Conservation (phyloP, 2,797 vertebrate genomes). For the Rousettus madagascariensis region DNA sequence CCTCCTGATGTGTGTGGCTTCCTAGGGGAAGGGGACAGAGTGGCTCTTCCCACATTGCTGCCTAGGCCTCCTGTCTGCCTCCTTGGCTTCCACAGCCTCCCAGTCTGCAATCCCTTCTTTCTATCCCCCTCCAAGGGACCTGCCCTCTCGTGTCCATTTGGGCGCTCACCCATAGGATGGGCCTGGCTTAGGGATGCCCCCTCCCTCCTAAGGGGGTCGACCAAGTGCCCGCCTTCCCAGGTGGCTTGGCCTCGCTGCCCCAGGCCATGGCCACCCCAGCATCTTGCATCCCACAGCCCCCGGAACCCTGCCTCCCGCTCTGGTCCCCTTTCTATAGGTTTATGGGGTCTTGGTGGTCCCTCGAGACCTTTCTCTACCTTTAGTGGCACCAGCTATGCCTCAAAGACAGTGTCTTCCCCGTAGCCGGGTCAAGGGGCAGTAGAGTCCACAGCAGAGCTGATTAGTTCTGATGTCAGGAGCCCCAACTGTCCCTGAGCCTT, state of each 20-base stretch:
- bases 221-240: background rate
- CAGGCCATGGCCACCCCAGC: background rate
- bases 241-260: background rate
- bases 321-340: background rate
- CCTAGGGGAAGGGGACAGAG: background rate
- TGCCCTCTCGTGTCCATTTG: accelerated
- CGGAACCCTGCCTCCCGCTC: background rate
- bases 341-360: no score
- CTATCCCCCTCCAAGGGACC: background rate
- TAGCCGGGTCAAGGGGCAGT: background rate
- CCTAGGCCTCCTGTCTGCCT: accelerated
- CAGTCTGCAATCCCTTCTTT: background rate
- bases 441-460: background rate
- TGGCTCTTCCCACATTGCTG: background rate
- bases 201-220: background rate
- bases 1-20: background rate
- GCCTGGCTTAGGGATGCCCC: background rate
- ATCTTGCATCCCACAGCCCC: background rate
- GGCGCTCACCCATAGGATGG: background rate
- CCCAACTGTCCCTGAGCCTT: background rate
- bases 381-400: background rate
- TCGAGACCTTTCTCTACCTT: background rate
- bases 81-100: background rate
- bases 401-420: background rate
- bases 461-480: background rate